Conservation (phyloP, 2,888 invertebrate species). For the Notodonta dromedarius region DNA sequence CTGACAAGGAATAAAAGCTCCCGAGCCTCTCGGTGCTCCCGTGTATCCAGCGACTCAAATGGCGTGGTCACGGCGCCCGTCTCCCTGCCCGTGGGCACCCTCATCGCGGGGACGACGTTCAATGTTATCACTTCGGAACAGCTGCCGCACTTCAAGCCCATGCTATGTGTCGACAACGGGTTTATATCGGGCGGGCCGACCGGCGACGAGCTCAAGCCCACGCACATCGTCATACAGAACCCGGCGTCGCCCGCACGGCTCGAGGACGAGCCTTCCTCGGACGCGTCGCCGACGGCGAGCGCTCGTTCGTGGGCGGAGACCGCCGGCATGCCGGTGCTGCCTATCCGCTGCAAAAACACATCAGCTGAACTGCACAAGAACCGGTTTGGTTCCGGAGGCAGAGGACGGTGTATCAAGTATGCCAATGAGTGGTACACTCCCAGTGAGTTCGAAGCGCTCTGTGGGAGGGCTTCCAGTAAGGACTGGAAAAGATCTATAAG, state of each 20-base stretch:
- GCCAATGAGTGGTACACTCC: constrained; percentile 96
- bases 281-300: constrained; percentile 34
- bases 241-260: constrained; percentile 63
- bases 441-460: constrained; percentile 96
- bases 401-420: constrained; percentile 95
- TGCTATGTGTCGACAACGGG: constrained; percentile 93
- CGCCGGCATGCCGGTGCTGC: constrained; percentile 90
- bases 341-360: constrained; percentile 93
- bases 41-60: constrained; percentile 65
- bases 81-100: constrained; percentile 90
- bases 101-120: constrained; percentile 91
- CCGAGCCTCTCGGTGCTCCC: constrained; percentile 58
- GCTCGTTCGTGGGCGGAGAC: constrained; percentile 89
- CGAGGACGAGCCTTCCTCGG: constrained; percentile 47
- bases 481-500: constrained; percentile 98
- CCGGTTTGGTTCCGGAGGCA: constrained; percentile 95
- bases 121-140: constrained; percentile 95
- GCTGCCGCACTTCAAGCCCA: constrained; percentile 92
- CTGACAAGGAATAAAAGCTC: no score
- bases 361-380: constrained; percentile 96
- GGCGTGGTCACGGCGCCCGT: constrained; percentile 84
- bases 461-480: constrained; percentile 97
- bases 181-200: constrained; percentile 88
- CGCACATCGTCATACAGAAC: constrained; percentile 88
- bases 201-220: constrained; percentile 86